Base-by-base conservation (phyloP, 2,113 vertebrate species). In the Melanerpes formicivorus region DNA sequence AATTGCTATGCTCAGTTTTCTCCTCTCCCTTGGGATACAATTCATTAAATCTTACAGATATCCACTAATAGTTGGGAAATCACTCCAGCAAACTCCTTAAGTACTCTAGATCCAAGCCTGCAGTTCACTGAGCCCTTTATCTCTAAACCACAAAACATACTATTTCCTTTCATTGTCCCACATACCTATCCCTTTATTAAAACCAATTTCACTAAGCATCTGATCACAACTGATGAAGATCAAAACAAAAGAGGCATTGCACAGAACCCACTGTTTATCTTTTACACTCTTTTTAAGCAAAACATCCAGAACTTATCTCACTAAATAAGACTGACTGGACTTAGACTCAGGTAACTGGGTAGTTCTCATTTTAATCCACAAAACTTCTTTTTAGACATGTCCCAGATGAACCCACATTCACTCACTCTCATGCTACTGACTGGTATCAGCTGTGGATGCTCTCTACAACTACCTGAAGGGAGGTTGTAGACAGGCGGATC, bases 351-450 rank as follows among this genome's bases (percentile, higher is more conserved):
- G 9, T 23, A 72, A 78, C 15, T 34, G n/a, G 4, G 9, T 62
- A 72, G 26, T 84, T 93, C 27, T 62, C 54, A 40, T 58, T 86
- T 80, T 67, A 83, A 88, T 19, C 32, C n/a, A 75, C 48, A 59
- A 72, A 90, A 48, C 3, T 6, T 65, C 56, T 90, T 88, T 71
- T 32, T 34, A 74, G 40, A 34, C 29, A 30, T 5, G 14, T 48
- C 13, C 6, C 15, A 64, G 60, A 67, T 1, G 3, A 78, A 27
- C 0, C 0, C 52, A 42, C 3, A 7, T 37, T 69, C 8, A 2
- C 25, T 75, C 0, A 0, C 18, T 66, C 29, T 46, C 7, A 0
- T 29, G 19, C 34, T 84, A 17, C 30, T 62, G 66, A 8, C 27
- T 90, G 64, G 30, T 60, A 62, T 14, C 54, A 34, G 8, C 42